Percentiles rank a stretch among this genome's conserved stretches.
phyloP scores from a whole-genome alignment of 2,113 vertebrate species.

The Engystomops pustulosus region DNA sequence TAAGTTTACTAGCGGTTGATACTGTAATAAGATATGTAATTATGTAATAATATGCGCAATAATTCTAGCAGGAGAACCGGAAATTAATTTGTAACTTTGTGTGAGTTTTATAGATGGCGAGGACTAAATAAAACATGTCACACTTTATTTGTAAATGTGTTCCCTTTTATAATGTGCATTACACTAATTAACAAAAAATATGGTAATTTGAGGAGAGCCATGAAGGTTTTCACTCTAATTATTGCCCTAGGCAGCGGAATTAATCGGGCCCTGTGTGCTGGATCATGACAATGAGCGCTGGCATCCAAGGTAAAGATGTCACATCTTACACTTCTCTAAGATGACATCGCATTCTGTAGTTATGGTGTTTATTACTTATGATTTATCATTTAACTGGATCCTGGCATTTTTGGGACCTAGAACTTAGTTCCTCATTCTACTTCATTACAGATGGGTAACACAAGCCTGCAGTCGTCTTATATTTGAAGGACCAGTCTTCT shows the following conservation, averaged over 20 bases:
- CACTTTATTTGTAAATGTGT: conserved; percentile 8
- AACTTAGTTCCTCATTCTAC: not conserved
- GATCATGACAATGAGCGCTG: conserved; percentile 7
- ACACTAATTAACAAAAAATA: conserved; percentile 11
- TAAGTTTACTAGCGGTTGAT: not conserved
- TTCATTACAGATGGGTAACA: not conserved
- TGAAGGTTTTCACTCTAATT: conserved; percentile 12
- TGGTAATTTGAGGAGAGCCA: conserved; percentile 3
- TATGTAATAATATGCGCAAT: no score
- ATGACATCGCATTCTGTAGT: not conserved
- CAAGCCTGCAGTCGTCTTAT: not conserved
- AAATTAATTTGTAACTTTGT: not conserved
- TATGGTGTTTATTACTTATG: not conserved
- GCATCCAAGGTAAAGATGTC: conserved; percentile 26
- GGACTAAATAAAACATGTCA: not conserved
- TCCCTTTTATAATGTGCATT: not conserved
- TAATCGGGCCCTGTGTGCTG: not conserved
- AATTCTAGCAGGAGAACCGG: no score
- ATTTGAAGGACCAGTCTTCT: not conserved
- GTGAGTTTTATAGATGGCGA: not conserved
- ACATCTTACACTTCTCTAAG: not conserved
- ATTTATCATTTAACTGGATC: no score
- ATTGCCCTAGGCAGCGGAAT: conserved; percentile 1
- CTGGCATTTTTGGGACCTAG: not conserved
- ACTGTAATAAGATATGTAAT: not conserved